Percentiles rank a stretch among this genome's conserved stretches.
Conservation (phyloP, 2,797 vertebrate genomes). For the Poeciliopsis turneri region DNA sequence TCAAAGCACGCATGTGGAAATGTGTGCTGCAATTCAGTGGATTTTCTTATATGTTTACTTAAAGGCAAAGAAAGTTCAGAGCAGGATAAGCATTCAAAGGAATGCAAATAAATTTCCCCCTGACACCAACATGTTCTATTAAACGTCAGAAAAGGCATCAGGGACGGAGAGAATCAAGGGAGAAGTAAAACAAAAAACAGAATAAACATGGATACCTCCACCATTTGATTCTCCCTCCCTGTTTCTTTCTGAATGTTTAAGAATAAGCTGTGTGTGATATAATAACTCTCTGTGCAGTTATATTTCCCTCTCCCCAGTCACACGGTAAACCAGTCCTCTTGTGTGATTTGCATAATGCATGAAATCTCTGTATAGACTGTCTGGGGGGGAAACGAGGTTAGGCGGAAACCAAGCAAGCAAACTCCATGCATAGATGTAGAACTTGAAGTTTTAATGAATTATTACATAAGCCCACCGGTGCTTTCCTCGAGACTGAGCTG, state of each 20-base stretch:
- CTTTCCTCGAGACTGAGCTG: constrained; percentile 38
- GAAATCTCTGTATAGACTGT: constrained; percentile 57
- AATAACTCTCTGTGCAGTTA: constrained; percentile 50
- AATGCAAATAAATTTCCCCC: constrained; percentile 55
- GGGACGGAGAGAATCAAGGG: constrained; percentile 35
- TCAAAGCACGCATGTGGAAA: constrained; percentile 19
- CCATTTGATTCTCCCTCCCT: constrained; percentile 34
- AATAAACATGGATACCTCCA: neutral
- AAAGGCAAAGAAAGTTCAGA: constrained; percentile 59
- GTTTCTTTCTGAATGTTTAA: constrained; percentile 46
- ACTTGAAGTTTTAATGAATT: constrained; percentile 57
- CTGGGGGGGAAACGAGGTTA: constrained; percentile 42
- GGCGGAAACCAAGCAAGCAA: constrained; percentile 42
- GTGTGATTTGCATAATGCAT: constrained; percentile 67
- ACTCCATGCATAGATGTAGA: constrained; percentile 51
- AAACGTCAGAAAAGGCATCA: constrained; percentile 45
- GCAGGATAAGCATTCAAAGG: constrained; percentile 43
- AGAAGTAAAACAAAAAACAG: constrained; percentile 26
- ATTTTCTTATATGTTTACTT: constrained; percentile 51
- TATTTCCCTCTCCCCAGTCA: constrained; percentile 33
- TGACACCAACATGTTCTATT: constrained; percentile 54
- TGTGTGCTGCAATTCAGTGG: constrained; percentile 26
- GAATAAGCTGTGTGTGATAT: constrained; percentile 43
- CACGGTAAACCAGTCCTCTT: constrained; percentile 49
- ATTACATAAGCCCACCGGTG: constrained; percentile 50